phyloP scores from a whole-genome alignment of 2,797 vertebrate species.

The Sebastes hubbsi region DNA sequence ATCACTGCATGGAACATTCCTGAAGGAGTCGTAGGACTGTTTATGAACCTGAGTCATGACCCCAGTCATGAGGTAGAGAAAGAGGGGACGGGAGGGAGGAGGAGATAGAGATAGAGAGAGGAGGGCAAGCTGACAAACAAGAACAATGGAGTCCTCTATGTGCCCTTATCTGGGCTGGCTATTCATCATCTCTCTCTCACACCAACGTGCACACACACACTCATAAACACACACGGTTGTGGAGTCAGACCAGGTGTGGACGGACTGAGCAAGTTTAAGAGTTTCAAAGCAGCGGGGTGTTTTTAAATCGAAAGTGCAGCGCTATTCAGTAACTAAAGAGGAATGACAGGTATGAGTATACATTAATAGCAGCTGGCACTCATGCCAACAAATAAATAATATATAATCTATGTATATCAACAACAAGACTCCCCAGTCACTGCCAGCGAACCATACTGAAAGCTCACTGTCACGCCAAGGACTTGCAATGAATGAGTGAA shows the following conservation, averaged over 20 bases:
- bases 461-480: no score
- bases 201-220: neutral
- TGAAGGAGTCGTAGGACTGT: slow-evolving; percentile 20
- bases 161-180: slow-evolving; percentile 69
- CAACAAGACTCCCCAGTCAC: no score
- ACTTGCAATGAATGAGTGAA: no score
- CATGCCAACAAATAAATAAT: no score
- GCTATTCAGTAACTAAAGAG: no score
- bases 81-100: slow-evolving; percentile 15
- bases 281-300: neutral
- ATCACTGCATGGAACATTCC: slow-evolving; percentile 34
- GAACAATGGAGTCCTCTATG: slow-evolving; percentile 80
- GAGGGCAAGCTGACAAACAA: slow-evolving; percentile 61
- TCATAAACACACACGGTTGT: slow-evolving; percentile 47
- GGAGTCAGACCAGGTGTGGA: slow-evolving; percentile 14
- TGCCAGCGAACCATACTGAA: no score
- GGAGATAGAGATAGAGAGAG: slow-evolving; percentile 36
- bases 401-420: no score
- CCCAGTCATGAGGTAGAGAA: slow-evolving; percentile 54
- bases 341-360: no score
- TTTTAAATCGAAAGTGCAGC: no score
- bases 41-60: slow-evolving; percentile 50
- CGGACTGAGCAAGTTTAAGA: neutral
- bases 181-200: slow-evolving; percentile 63
- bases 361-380: no score